Evolutionary conservation across 1,140 invertebrate species (phyloP), one percentile per base, ranked within the genome.

Genomic region (Aphaenogaster rudis): DNA sequence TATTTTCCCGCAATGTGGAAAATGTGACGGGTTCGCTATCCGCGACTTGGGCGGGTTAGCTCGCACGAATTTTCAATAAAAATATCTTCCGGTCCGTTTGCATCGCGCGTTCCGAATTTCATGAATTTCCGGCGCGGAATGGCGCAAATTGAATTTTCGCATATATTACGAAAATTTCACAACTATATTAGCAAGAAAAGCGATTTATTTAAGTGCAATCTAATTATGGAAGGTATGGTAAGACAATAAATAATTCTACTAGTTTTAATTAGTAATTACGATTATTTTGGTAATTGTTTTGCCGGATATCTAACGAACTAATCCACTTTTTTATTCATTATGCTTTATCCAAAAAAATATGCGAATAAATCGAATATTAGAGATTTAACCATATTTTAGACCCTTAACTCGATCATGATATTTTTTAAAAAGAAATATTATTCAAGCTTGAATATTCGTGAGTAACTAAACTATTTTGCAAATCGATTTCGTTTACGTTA

Each of bases 1-100:
- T 84, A 84, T 84, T 84, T 84, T 76, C 80, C 80, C 80, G 42
- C 80, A 84, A 84, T 84, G 80, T 84, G 69, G 67, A 84, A 84
- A 84, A 76, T 84, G 69, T 61, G 54, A 84, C 42, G n/a, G 13
- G 54, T 6, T 17, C 42, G 36, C 33, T 74, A 50, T 76, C 45
- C 28, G 54, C 42, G 33, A 74, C 67, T 74, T 74, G 80, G n/a
- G 28, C 13, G 54, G 42, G 50, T 28, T 36, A 21, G 9, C 63
- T 21, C 17, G 52, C 17, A 11, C 50, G 13, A 74, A 84, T 84
- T 76, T 84, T 84, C 69, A 74, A 82, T 61, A 74, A 61, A 82
- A 82, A 74, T 82, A 82, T 72, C 54, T 74, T 74, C 69, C 69
- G 54, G 28, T 45, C 67, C 39, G 66, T 61, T 82, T 74, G 67